Base-by-base conservation (phyloP, 1,140 invertebrate genomes). In the Hylaeus anthracinus region DNA sequence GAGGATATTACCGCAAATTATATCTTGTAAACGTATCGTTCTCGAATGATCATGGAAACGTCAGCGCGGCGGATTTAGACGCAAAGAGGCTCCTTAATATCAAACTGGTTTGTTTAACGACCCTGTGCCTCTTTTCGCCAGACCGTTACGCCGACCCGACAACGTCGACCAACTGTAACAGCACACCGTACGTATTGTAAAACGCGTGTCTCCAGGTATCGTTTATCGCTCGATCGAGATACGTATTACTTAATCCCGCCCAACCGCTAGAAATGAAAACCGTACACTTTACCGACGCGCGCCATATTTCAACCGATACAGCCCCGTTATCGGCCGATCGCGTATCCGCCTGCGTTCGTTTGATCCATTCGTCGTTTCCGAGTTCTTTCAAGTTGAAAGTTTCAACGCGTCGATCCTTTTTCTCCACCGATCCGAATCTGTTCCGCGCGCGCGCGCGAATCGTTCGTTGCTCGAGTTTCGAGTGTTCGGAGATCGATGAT, bases 61-160 rank as follows among this genome's bases (percentile, higher is more conserved):
- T 26, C 8, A 14, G 39, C n/a, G 64, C 70, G 53, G 61, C 61
- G 70, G 61, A 79, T 79, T 79, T 73, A 79, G 77, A 79, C 39
- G 76, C 26, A 15, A 66, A n/a, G 61, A 73, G 51, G 53, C 14
- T 73, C 77, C 56, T 79, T 72, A 73, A 63, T 56, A 65, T 79
- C 71, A 73, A 79, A 79, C 77, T 79, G 77, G 77, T 79, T 79
- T 55, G 60, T 79, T 79, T 79, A 79, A 79, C 73, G 77, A 73
- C 70, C 43, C 53, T n/a, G 8, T n/a, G 55, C 61, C 10, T 73
- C 43, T 79, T 79, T 73, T 79, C 43, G 51, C 43, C 70, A 41
- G 65, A 65, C 77, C 77, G 77, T 79, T 79, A 79, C 14, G 9
- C 43, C 37, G 37, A n/a, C 6, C 26, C 64, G 14, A 5, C 8